Base-by-base conservation (phyloP, 2,888 invertebrate species). In the Caenorhabditis imperialis region DNA sequence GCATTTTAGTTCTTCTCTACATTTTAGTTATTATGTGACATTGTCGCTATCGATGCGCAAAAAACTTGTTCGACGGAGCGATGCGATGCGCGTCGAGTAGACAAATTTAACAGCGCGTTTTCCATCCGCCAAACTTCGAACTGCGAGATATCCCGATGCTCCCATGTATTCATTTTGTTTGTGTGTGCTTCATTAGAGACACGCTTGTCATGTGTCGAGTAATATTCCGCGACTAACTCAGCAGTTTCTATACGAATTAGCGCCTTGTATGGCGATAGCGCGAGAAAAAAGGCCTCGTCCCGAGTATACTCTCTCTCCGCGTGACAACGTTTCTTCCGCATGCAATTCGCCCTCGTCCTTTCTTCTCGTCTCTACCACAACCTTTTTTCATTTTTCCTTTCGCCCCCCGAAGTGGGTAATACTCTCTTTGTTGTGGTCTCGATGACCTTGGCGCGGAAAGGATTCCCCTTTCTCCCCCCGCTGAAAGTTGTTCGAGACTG, bases 61-160 rank as follows among this genome's bases (percentile, higher is more conserved):
- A 65, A 65, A 65, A 65, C 65, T 65, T 57, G 65, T 65, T 57
- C 62, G 53, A 33, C 42, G 57, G 42, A 38, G 38, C 63, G 54
- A 20, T 47, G 45, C 44, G 30, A 30, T 30, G 62, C 40, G 37
- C 37, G 53, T 45, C 22, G 35, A 40, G 25, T 38, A 55, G 65
- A 57, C 55, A 57, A 57, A 48, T 54, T 63, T 63, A 63, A 63
- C 62, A 30, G 51, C 53, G 20, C 30, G 6, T 30, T 6, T 30
- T 30, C 30, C 30, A n/a, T n/a, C n/a, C n/a, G n/a, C n/a, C n/a
- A n/a, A n/a, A n/a, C n/a, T n/a, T n/a, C n/a, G n/a, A n/a, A n/a
- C n/a, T n/a, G n/a, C n/a, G n/a, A n/a, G n/a, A n/a, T n/a, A n/a
- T n/a, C n/a, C n/a, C n/a, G n/a, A n/a, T n/a, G n/a, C n/a, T n/a